A percentile compares a stretch with the other conserved stretches of the same genome.
phyloP scores from a whole-genome alignment of 2,113 vertebrate genomes.

The Ammodramus savannarum region DNA sequence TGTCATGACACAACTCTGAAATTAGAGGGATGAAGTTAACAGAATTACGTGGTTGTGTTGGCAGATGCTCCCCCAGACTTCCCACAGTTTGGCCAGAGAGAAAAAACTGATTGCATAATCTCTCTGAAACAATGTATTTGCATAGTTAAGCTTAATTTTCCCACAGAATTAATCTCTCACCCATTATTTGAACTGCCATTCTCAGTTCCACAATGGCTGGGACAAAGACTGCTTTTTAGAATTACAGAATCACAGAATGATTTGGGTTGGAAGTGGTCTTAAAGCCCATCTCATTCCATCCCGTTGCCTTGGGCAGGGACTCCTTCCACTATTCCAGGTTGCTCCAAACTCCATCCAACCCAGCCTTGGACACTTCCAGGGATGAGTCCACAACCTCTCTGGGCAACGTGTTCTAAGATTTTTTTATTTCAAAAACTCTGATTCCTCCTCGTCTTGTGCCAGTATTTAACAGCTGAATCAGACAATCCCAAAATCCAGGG shows the following conservation, averaged over 20 bases:
- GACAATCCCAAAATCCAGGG: not conserved
- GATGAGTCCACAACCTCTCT: not conserved
- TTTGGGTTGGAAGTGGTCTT: not conserved
- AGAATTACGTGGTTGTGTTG: not conserved
- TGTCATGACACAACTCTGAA: not conserved
- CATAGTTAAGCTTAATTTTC: not conserved
- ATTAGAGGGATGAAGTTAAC: not conserved
- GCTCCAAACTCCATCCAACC: not conserved
- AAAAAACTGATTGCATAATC: not conserved
- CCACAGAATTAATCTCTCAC: not conserved
- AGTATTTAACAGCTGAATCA: not conserved
- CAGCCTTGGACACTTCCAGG: not conserved
- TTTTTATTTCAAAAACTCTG: not conserved
- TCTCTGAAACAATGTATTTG: not conserved
- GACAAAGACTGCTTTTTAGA: not conserved
- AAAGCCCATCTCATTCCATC: not conserved
- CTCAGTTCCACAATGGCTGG: not conserved
- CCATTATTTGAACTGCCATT: not conserved
- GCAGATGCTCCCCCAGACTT: not conserved
- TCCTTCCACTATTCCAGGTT: not conserved
- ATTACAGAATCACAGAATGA: not conserved
- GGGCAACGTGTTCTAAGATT: not conserved
- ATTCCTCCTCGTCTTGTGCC: not conserved
- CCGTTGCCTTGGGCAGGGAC: not conserved
- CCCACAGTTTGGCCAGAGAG: not conserved